These are phyloP conservation scores for Drosophila subpulchrella DNA, from an alignment of 1,140 invertebrate genomes.

Conservation along the genomic window DNA sequence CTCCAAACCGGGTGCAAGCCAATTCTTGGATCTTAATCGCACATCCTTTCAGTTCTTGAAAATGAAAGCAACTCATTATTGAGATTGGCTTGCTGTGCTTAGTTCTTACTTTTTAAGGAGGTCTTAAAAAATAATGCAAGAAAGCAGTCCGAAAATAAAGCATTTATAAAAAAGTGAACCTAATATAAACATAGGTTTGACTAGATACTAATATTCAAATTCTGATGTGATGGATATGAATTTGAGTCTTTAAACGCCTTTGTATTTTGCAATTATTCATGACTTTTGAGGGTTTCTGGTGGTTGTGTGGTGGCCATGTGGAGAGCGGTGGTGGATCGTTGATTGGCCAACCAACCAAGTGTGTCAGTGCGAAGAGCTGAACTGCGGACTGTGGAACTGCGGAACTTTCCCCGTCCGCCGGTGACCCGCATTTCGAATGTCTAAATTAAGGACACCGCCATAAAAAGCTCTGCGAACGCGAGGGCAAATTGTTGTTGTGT, in stretches of 20 bases:
- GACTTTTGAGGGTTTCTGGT: slow-evolving; percentile 6
- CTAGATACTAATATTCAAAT: no score
- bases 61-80: neutral
- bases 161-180: no score
- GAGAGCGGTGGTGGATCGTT: slow-evolving; percentile 19
- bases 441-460: slow-evolving; percentile 81
- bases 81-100: no score
- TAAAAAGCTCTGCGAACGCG: slow-evolving; percentile 63
- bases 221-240: no score
- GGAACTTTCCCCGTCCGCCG: slow-evolving; percentile 49
- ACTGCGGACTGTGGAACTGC: slow-evolving; percentile 7
- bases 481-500: slow-evolving; percentile 52
- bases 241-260: neutral
- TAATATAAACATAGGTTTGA: no score
- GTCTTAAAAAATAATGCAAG: no score
- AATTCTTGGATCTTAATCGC: neutral
- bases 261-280: neutral
- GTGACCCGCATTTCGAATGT: slow-evolving; percentile 77
- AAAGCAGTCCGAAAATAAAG: no score
- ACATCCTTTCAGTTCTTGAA: neutral
- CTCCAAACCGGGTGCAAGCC: neutral
- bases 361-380: slow-evolving; percentile 22
- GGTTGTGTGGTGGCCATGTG: slow-evolving; percentile 22
- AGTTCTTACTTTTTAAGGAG: no score
- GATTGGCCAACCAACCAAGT: slow-evolving; percentile 47